Percentiles rank a stretch among this genome's conserved stretches.
These are phyloP conservation scores for Actias luna DNA, from an alignment of 2,888 invertebrate species.

Conservation along the genomic window DNA sequence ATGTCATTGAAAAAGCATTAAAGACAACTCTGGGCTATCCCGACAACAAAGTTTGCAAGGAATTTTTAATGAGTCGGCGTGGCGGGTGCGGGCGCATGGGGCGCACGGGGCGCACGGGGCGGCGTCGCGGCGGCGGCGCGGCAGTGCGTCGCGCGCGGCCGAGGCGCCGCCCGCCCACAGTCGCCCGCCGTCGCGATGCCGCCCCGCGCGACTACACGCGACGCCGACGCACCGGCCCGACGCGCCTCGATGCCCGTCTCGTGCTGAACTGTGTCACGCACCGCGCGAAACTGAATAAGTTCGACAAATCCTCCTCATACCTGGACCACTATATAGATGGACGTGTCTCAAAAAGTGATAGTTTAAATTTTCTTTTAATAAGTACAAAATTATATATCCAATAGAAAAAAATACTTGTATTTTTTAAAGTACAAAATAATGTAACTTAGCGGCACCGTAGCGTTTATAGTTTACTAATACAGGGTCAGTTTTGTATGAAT, in stretches of 20 bases:
- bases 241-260: conserved; percentile 45
- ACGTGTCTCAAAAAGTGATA: conserved; percentile 56
- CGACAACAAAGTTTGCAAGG: conserved; percentile 64
- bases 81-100: conserved; percentile 29
- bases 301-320: conserved; percentile 80
- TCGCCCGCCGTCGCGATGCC: conserved; percentile 55
- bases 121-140: conserved; percentile 62
- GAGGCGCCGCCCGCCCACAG: conserved; percentile 72
- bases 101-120: conserved; percentile 39
- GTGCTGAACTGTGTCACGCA: conserved; percentile 60
- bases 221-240: conserved; percentile 35
- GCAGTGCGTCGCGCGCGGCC: conserved; percentile 83
- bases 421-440: conserved; percentile 80
- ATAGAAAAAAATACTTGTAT: conserved; percentile 66
- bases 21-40: conserved; percentile 54
- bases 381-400: conserved; percentile 79
- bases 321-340: conserved; percentile 81
- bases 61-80: conserved; percentile 66
- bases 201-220: conserved; percentile 48
- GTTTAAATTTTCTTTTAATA: conserved; percentile 52
- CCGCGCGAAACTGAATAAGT: conserved; percentile 79
- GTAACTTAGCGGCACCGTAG: conserved; percentile 72
- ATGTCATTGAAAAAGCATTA: conserved; percentile 27
- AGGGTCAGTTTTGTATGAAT: conserved; percentile 82
- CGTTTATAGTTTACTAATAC: conserved; percentile 76